Evolutionary conservation across 2,113 vertebrate species (phyloP).

Genomic region (Onychorhynchus coronatus): DNA sequence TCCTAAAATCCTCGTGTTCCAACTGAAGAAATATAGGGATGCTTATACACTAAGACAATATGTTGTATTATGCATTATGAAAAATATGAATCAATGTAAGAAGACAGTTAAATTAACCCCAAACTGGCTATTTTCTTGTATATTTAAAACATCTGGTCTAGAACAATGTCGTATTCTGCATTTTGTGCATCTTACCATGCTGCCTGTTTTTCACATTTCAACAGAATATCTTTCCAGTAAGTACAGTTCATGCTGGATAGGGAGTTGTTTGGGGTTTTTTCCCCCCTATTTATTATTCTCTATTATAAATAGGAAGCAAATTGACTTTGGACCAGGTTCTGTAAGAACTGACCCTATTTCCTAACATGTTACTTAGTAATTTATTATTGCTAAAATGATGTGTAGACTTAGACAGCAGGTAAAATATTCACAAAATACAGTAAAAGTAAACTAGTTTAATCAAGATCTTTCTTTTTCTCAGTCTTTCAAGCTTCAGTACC

Average conservation of each 20-base stretch:
- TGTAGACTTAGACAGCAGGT: neutral
- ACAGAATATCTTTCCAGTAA: neutral
- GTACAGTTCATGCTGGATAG: neutral
- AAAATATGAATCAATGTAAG: neutral
- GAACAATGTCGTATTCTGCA: neutral
- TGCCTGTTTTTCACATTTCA: neutral
- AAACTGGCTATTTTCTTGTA: neutral
- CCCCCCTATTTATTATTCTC: neutral
- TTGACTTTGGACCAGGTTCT: neutral
- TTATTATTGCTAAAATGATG: neutral
- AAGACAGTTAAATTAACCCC: neutral
- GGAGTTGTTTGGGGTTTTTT: neutral
- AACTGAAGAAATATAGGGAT: neutral
- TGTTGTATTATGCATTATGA: neutral
- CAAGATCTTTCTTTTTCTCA: neutral
- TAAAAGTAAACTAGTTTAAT: neutral
- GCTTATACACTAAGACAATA: neutral
- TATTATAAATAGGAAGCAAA: neutral
- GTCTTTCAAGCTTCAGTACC: neutral
- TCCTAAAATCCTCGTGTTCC: neutral
- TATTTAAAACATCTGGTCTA: conserved; percentile 30
- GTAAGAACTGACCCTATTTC: neutral
- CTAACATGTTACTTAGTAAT: neutral
- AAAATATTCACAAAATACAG: neutral
- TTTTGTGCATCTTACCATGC: neutral